phyloP scores from a whole-genome alignment of 2,888 invertebrate species.

The Heliconius charithonia region DNA sequence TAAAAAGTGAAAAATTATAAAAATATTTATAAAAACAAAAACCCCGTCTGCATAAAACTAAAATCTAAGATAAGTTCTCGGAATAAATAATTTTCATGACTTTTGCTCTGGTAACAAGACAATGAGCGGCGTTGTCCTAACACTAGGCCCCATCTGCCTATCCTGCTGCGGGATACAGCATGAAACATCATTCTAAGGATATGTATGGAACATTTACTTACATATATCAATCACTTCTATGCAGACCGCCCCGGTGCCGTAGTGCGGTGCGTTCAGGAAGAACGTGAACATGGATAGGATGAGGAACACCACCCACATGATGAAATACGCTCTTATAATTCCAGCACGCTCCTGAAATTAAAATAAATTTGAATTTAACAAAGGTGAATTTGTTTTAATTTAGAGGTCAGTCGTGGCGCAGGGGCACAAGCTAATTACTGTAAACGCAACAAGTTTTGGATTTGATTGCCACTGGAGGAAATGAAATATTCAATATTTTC shows the following conservation, averaged over 20 bases:
- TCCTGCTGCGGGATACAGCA: too few species aligned
- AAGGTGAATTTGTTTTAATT: neutral
- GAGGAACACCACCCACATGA: constrained; percentile 75
- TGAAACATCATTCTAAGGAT: neutral
- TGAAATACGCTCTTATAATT: constrained; percentile 71
- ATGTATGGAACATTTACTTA: constrained; percentile 58
- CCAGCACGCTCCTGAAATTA: constrained; percentile 62
- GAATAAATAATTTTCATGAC: neutral
- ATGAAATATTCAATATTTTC: neutral
- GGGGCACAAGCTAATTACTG: neutral
- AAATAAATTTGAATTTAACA: neutral
- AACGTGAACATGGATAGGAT: constrained; percentile 70
- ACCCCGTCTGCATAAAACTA: too few species aligned
- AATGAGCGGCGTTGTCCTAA: neutral
- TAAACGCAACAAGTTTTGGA: neutral
- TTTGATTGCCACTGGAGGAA: neutral
- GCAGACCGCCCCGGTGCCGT: constrained; percentile 57
- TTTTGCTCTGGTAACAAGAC: neutral
- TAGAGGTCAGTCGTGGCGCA: neutral
- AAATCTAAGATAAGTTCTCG: too few species aligned
- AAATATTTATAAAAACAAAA: too few species aligned
- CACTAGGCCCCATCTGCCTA: neutral
- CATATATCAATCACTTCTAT: constrained; percentile 63
- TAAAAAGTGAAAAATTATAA: too few species aligned
- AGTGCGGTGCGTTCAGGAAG: constrained; percentile 65